Evolutionary conservation across 1,140 invertebrate genomes (phyloP).

Genomic region (Drosophila navojoa): DNA sequence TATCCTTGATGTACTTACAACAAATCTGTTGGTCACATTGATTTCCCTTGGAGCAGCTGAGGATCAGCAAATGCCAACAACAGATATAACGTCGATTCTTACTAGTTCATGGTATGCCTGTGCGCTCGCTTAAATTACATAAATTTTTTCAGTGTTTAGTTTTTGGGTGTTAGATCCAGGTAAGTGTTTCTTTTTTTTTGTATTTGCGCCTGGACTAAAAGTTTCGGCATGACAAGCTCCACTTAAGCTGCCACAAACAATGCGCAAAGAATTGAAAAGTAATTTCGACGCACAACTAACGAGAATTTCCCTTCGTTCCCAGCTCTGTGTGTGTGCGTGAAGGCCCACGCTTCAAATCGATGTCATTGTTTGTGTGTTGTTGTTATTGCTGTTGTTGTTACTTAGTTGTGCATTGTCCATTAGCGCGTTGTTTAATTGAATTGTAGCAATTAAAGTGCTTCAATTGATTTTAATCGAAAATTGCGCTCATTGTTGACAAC

Average conservation of each 20-base stretch:
- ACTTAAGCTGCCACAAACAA: slow-evolving; percentile 50
- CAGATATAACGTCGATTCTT: not conserved
- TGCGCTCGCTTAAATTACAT: not conserved
- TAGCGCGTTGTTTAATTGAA: slow-evolving; percentile 79
- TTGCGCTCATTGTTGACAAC: slow-evolving; percentile 71
- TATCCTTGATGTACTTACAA: too few relatives aligned
- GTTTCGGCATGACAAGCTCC: slow-evolving; percentile 42
- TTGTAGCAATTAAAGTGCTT: slow-evolving; percentile 81
- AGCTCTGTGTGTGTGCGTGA: not conserved
- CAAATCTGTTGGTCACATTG: too few relatives aligned
- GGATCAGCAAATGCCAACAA: too few relatives aligned
- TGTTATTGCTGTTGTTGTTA: slow-evolving; percentile 24
- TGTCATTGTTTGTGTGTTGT: slow-evolving; percentile 44
- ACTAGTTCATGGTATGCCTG: not conserved
- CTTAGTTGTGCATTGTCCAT: slow-evolving; percentile 49
- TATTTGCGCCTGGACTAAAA: slow-evolving; percentile 35
- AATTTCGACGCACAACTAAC: slow-evolving; percentile 40
- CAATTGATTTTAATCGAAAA: slow-evolving; percentile 82
- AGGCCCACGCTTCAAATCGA: slow-evolving; percentile 63
- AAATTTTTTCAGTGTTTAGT: slow-evolving; percentile 9
- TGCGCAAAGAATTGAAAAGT: slow-evolving; percentile 49
- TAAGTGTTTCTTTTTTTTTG: slow-evolving; percentile 8
- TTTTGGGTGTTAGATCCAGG: slow-evolving; percentile 14
- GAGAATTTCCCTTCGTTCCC: slow-evolving; percentile 6
- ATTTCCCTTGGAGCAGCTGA: too few relatives aligned